Evolutionary conservation across 92 coral and sea anemone species (phyloP).

Genomic region (Phenganax stokvisi): DNA sequence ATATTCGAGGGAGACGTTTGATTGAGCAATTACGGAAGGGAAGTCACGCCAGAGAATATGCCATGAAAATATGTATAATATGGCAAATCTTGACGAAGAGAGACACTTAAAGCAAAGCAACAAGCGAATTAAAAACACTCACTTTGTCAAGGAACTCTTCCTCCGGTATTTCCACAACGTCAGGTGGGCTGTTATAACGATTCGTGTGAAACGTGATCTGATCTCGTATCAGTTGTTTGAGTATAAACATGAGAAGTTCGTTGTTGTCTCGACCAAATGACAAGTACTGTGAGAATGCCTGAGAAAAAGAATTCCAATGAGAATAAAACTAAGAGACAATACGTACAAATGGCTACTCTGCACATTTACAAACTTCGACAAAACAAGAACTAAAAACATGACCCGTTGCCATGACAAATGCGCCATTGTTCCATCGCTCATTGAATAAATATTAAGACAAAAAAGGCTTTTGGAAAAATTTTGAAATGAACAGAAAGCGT

Average conservation of each 20-base stretch:
- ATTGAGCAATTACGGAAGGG: no score
- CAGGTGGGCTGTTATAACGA: slow-evolving; percentile 78
- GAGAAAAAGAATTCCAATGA: slow-evolving; percentile 16
- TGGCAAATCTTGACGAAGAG: no score
- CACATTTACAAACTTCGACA: no score
- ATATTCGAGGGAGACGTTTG: no score
- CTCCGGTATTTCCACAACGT: slow-evolving; percentile 76
- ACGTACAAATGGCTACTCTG: no score
- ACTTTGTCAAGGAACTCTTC: slow-evolving; percentile 92
- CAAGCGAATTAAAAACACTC: slow-evolving; percentile 19
- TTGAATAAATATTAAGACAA: neutral
- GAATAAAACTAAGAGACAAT: neutral
- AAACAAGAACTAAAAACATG: no score
- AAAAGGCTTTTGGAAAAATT: neutral
- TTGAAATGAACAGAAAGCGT: no score
- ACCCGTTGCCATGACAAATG: no score
- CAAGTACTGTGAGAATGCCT: slow-evolving; percentile 87
- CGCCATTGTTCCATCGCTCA: no score
- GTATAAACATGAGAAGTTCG: slow-evolving; percentile 84
- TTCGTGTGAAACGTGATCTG: slow-evolving; percentile 78
- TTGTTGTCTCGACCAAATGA: slow-evolving; percentile 94
- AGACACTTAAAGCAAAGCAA: neutral
- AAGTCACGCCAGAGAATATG: no score
- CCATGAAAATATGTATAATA: no score
- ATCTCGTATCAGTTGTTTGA: slow-evolving; percentile 81